phyloP scores from a whole-genome alignment of 2,888 invertebrate species.

The Eucera pruinosa region DNA sequence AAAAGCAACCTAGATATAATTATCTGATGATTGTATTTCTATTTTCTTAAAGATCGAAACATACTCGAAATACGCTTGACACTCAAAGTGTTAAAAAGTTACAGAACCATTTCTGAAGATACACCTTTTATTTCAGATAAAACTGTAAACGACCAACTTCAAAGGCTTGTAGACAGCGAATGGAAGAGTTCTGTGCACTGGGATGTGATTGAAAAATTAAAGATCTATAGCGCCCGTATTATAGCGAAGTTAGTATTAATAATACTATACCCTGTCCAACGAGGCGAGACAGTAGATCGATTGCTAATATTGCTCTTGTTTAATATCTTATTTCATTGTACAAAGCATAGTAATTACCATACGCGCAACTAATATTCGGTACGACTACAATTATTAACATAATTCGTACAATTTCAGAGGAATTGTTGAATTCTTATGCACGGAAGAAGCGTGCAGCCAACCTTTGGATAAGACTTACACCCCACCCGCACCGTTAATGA shows the following conservation, averaged over 20 bases:
- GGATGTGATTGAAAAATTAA: constrained; percentile 68
- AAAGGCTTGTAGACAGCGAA: constrained; percentile 61
- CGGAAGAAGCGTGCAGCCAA: constrained; percentile 68
- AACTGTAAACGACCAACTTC: constrained; percentile 70
- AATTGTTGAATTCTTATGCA: constrained; percentile 71
- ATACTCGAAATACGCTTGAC: no score
- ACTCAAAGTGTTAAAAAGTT: not conserved
- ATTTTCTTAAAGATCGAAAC: no score
- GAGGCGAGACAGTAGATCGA: no score
- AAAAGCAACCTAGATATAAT: no score
- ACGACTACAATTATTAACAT: not conserved
- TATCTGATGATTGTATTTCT: no score
- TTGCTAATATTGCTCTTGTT: no score
- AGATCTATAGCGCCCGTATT: constrained; percentile 61
- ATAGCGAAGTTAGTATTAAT: constrained; percentile 75
- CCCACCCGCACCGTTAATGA: constrained; percentile 85
- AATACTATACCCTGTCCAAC: no score
- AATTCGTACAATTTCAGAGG: constrained; percentile 65
- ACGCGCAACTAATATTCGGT: not conserved
- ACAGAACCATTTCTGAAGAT: not conserved
- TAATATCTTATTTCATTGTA: no score
- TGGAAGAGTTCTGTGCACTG: constrained; percentile 73
- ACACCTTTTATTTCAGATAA: constrained; percentile 68
- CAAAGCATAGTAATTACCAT: no score
- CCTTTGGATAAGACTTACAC: constrained; percentile 80